A percentile compares a stretch with the other conserved stretches of the same genome.
Evolutionary conservation across 2,797 vertebrate genomes (phyloP).

Genomic region (Heliangelus exortis): DNA sequence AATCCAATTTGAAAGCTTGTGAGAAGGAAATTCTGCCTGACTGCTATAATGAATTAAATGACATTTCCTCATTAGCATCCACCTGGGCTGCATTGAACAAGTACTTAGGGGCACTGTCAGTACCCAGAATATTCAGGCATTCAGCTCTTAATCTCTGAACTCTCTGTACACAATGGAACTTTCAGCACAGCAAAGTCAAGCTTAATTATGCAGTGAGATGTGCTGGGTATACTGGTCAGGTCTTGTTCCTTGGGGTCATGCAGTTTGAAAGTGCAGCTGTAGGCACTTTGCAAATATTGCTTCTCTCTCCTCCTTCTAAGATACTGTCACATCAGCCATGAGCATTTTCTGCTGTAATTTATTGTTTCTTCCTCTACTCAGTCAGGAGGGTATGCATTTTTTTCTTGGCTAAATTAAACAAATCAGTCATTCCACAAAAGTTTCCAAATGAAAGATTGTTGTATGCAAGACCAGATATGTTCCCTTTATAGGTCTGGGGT

Average conservation of each 20-base stretch:
- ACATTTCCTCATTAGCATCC: neutral
- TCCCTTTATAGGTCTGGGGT: constrained; percentile 14
- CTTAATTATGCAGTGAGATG: constrained; percentile 27
- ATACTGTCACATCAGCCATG: constrained; percentile 14
- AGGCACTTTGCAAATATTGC: constrained; percentile 12
- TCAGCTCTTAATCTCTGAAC: constrained; percentile 47
- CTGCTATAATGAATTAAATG: neutral
- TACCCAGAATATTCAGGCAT: constrained; percentile 4
- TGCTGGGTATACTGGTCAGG: constrained; percentile 38
- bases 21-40: neutral
- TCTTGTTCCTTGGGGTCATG: constrained; percentile 45
- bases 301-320: neutral
- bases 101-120: neutral
- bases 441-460: constrained; percentile 32
- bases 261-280: neutral
- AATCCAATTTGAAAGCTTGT: neutral
- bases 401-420: constrained; percentile 47
- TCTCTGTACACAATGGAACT: constrained; percentile 15
- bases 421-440: constrained; percentile 53
- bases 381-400: constrained; percentile 14
- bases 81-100: constrained; percentile 7
- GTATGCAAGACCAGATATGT: constrained; percentile 67
- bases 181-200: constrained; percentile 24
- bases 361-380: constrained; percentile 27
- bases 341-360: constrained; percentile 32